Base-by-base conservation (phyloP, 2,113 vertebrate species). In the Blennius ocellaris region DNA sequence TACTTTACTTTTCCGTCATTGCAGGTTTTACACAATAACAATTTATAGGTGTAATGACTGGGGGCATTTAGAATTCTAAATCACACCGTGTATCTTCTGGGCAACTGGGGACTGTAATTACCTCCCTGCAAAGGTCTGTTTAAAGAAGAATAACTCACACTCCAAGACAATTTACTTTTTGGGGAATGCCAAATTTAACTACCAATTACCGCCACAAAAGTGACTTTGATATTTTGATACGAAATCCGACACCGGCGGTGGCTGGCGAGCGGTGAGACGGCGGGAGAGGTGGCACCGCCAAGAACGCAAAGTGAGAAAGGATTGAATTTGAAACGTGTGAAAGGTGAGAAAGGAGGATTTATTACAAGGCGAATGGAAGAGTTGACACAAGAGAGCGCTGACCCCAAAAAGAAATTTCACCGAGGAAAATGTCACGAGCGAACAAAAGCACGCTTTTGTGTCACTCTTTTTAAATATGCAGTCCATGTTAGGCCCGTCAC, bases 71-170 rank as follows among this genome's bases (percentile, higher is more conserved):
- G 79, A 73, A 71, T 83, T 76, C 65, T 11, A 83, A 87, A 89
- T 81, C 76, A 74, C 69, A 66, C 12, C 36, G 64, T 77, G 50
- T 53, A 76, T 81, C 62, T 67, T 61, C 53, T 52, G 69, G 44
- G 65, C 66, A 58, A 75, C 71, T 55, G 44, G 56, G 68, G 69
- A 73, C 67, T 85, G 59, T 84, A 83, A 90, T 90, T 87, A 82
- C 51, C 17, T 54, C 50, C 41, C 64, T 60, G 79, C 80, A 69
- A 59, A 87, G 73, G 69, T 84, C 67, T 76, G 80, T 80, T 87
- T 87, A 80, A 86, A 80, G 67, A n/a, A 72, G 66, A 84, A 78
- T 55, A 67, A 53, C 74, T 72, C 66, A 78, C 56, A 80, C 70
- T 78, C 38, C n/a, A 36, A 59, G 52, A 63, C 47, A 5, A 76